Evolutionary conservation across 2,888 invertebrate species (phyloP), one percentile per base, ranked within the genome.

Genomic region (Keiferia lycopersicella): DNA sequence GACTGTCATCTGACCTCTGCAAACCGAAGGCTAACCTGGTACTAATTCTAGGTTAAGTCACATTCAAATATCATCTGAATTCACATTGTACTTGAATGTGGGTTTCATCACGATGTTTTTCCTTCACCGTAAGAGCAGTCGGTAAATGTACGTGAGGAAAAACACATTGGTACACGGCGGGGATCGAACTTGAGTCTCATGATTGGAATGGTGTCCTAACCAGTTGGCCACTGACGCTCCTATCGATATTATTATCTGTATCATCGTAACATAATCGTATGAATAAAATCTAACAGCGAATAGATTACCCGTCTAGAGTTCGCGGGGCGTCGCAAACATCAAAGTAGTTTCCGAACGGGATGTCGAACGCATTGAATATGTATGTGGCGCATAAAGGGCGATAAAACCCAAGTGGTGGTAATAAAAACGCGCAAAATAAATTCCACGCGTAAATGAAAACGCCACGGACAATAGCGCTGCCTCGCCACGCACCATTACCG

Each of bases 401-500:
- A 86, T 85, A 85, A 87, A 86, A 79, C 72, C 77, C 77, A 76
- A 83, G 78, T 77, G 77, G 71, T 71, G 80, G 80, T 77, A 76
- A 83, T 84, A 82, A 84, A 81, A 76, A 68, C 70, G 67, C 68
- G 71, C 74, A 73, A 82, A 83, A 86, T 85, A 86, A 84, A 84
- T 86, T 83, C 82, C 73, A 76, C 79, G 80, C 78, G 80, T 81
- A 86, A 88, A 88, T 83, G 83, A 83, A 84, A 79, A 75, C 74
- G 75, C 76, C 71, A 76, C 82, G 86, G 82, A 87, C 87, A 88
- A 87, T 84, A 78, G 76, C 67, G 75, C 79, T 76, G 78, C 79
- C 78, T 77, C 76, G 76, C 80, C 77, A 81, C 83, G 88, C 81
- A 69, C 87, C 88, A 88, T 90, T 91, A 88, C 82, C 73, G 76